These are phyloP conservation scores for Eremobia ochroleuca DNA, from an alignment of 2,888 invertebrate genomes.

Conservation along the genomic window DNA sequence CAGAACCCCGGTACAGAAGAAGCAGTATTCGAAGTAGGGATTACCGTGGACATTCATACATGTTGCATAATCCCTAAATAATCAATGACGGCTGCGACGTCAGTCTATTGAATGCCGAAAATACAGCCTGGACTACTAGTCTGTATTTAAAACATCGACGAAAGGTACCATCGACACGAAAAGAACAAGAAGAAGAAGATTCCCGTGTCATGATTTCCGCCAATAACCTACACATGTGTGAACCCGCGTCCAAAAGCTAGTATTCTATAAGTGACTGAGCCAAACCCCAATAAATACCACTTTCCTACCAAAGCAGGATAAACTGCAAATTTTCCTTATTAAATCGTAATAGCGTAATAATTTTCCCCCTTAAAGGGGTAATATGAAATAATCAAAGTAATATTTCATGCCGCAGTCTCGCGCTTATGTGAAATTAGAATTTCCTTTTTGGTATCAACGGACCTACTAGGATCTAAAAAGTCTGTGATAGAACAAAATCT, in stretches of 20 bases:
- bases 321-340: slow-evolving; percentile 52
- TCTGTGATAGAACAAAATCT: background rate
- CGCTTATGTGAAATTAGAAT: slow-evolving; percentile 41
- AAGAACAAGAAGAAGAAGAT: background rate
- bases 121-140: background rate
- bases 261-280: background rate
- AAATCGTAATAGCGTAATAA: slow-evolving; percentile 52
- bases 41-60: no score
- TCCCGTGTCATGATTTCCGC: no score
- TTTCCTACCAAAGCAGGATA: slow-evolving; percentile 40
- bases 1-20: no score
- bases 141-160: no score
- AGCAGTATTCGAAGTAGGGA: no score
- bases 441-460: slow-evolving; percentile 17
- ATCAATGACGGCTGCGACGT: background rate
- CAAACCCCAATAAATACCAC: slow-evolving; percentile 45
- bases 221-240: no score
- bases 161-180: no score
- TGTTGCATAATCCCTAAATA: no score
- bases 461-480: background rate
- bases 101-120: background rate
- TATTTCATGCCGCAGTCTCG: slow-evolving; percentile 42
- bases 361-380: slow-evolving; percentile 22
- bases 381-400: slow-evolving; percentile 60
- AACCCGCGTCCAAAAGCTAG: background rate